These are phyloP conservation scores for Diarsia dahlii DNA, from an alignment of 2,888 invertebrate species.

Conservation along the genomic window DNA sequence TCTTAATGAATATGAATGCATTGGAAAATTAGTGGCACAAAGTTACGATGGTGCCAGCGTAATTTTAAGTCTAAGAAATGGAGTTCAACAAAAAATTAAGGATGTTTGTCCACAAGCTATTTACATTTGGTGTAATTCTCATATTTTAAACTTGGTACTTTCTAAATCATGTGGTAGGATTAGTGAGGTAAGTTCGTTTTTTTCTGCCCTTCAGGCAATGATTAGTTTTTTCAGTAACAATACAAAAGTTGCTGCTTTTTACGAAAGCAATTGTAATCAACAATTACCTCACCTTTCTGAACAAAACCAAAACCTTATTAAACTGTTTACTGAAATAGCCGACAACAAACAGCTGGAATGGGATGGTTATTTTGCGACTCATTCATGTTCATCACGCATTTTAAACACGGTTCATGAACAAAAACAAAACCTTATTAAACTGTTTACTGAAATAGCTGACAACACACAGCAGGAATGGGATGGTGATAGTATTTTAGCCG, in stretches of 20 bases:
- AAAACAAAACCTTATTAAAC: neutral
- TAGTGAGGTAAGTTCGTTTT: neutral
- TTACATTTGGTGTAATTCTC: conserved; percentile 12
- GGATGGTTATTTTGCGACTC: conserved; percentile 4
- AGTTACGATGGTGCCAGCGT: conserved; percentile 2
- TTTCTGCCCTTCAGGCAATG: conserved; percentile 1
- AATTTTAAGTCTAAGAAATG: neutral
- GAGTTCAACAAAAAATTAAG: conserved; percentile 6
- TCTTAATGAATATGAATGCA: neutral
- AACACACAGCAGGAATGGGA: neutral
- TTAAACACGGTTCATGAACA: conserved; percentile 11
- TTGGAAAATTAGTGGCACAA: conserved; percentile 12
- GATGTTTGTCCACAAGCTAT: conserved; percentile 5
- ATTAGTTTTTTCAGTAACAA: conserved; percentile 1
- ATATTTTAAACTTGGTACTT: conserved; percentile 2
- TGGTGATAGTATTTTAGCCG: conserved; percentile 1
- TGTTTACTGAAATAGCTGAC: conserved; percentile 1
- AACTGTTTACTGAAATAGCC: neutral
- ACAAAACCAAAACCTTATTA: neutral
- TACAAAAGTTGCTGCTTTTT: conserved; percentile 9
- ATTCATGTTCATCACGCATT: conserved; percentile 3
- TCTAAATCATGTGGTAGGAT: conserved; percentile 1
- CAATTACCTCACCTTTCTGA: neutral
- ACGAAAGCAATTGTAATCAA: neutral
- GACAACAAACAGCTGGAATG: neutral